Conservation (phyloP, 2,888 invertebrate species). For the Lissonota sp. region DNA sequence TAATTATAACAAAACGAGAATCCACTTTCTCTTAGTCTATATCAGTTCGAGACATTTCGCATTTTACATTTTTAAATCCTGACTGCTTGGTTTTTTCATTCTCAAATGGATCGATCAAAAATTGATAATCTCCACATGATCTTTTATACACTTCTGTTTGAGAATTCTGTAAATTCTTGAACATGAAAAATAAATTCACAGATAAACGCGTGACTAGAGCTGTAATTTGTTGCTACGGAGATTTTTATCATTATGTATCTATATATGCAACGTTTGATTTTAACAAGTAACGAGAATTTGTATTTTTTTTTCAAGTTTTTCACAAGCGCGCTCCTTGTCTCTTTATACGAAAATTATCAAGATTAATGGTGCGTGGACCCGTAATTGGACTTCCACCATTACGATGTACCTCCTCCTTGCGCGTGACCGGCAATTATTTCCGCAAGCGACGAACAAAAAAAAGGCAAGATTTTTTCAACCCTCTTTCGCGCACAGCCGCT, state of each 20-base stretch:
- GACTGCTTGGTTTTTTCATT: neutral
- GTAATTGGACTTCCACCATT: conserved; percentile 38
- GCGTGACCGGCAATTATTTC: neutral
- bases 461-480: neutral
- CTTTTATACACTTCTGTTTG: neutral
- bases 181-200: neutral
- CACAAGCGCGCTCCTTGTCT: neutral
- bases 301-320: neutral
- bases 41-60: neutral
- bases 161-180: neutral
- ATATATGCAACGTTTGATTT: conserved; percentile 2
- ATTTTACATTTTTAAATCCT: neutral
- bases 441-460: neutral
- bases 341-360: conserved; percentile 18
- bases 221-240: neutral
- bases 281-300: conserved; percentile 13
- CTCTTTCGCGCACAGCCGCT: neutral
- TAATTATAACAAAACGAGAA: conserved; percentile 26
- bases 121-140: neutral
- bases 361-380: conserved; percentile 42
- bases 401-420: neutral
- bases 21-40: conserved; percentile 28
- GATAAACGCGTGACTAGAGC: neutral
- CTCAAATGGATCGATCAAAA: neutral
- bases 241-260: conserved; percentile 8